Evolutionary conservation across 2,797 vertebrate species (phyloP).

Genomic region (Tamandua tetradactyla): DNA sequence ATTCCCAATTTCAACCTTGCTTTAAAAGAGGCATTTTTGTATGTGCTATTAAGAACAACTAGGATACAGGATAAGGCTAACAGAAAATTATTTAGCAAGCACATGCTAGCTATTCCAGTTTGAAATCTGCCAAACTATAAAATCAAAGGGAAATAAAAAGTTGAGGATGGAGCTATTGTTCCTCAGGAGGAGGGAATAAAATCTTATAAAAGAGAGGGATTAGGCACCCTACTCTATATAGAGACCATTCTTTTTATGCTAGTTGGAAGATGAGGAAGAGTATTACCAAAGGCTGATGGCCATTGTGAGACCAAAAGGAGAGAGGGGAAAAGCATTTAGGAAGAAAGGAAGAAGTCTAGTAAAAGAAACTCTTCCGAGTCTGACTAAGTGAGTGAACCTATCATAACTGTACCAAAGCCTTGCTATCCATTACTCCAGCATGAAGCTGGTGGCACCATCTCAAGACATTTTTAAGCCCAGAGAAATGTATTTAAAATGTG

Average conservation of each 20-base stretch:
- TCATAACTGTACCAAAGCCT: constrained; percentile 55
- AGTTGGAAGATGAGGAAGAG: constrained; percentile 58
- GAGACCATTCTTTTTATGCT: constrained; percentile 76
- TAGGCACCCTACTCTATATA: constrained; percentile 69
- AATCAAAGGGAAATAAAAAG: constrained; percentile 41
- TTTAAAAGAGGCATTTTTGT: constrained; percentile 73
- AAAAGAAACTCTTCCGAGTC: constrained; percentile 64
- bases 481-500: constrained; percentile 77
- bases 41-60: constrained; percentile 80
- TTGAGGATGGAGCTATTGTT: constrained; percentile 52
- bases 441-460: constrained; percentile 43
- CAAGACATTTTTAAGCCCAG: constrained; percentile 71
- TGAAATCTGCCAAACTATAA: constrained; percentile 64
- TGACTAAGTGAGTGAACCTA: constrained; percentile 56
- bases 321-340: neutral
- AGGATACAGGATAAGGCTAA: constrained; percentile 65
- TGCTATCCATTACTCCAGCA: neutral
- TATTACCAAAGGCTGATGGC: constrained; percentile 47
- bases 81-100: constrained; percentile 68
- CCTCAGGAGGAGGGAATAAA: constrained; percentile 24
- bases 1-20: constrained; percentile 70
- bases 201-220: constrained; percentile 47
- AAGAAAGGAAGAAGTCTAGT: constrained; percentile 18
- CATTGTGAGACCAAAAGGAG: constrained; percentile 60
- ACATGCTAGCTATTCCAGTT: constrained; percentile 70